Evolutionary conservation across 2,888 invertebrate genomes (phyloP), one percentile per base, ranked within the genome.

Genomic region (Nomada ferruginata): DNA sequence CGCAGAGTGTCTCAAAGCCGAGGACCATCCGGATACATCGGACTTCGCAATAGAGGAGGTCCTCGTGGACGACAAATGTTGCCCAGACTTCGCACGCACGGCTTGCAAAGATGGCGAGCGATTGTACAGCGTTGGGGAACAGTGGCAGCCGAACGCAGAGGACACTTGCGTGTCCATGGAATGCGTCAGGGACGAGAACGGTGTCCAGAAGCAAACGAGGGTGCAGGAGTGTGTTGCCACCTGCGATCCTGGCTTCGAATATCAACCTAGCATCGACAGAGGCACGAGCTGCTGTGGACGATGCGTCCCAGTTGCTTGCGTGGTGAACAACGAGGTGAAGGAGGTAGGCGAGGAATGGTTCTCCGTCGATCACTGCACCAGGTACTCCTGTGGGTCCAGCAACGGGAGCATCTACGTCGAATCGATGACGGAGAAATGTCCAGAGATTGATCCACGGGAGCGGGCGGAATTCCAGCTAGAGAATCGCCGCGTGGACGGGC

Each of bases 251-350:
- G 97, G 97, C 0, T 96, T 95, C 94, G 92, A 92, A 69, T 96
- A 97, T 87, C 89, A 91, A 29, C 91, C 94, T 1, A 89, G 94
- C 5, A 84, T 90, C 2, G 87, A 93, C 13, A 89, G 87, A 50
- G 94, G 94, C 10, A 91, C 93, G 3, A 90, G 94, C 82, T 97
- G 97, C 89, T 97, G 97, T 91, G 97, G 97, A 1, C 93, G 94
- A 64, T 97, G 97, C 91, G 91, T 94, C 57, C 95, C 96, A 20
- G 94, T 95, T 2, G 95, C 95, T 0, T 97, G 97, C 90, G 94
- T 96, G 0, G 93, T 95, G 55, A 94, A 94, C 50, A 95, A 94
- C 0, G 83, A 89, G 29, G 87, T 95, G 50, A 94, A 94, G 69
- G 87, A 92, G 36, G 93, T 95, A 23, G 95, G 95, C 0, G 94